Conservation (phyloP, 2,797 vertebrate genomes). For the Phataginus tricuspis region DNA sequence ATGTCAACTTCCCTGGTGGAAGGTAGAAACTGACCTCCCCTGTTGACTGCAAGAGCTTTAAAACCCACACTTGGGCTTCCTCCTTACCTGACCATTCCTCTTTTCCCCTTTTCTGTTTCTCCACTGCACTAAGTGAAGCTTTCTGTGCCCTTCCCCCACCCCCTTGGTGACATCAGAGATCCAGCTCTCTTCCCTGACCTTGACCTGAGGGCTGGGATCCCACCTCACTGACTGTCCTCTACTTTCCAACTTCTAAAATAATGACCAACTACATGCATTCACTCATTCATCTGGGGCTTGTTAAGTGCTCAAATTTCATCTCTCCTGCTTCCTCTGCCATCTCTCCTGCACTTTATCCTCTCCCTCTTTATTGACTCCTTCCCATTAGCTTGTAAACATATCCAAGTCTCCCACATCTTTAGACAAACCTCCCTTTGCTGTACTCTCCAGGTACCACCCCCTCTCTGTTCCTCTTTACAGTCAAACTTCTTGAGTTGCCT, state of each 20-base stretch:
- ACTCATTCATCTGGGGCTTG: not conserved
- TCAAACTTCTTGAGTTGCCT: not conserved
- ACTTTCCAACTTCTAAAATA: not conserved
- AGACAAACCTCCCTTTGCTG: not conserved
- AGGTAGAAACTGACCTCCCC: not conserved
- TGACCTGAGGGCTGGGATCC: not conserved
- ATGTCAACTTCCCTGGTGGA: not conserved
- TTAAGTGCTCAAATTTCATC: not conserved
- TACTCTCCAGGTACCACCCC: not conserved
- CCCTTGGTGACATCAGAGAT: not conserved
- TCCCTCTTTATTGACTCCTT: not conserved
- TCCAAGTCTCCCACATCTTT: not conserved
- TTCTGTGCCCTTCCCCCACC: not conserved
- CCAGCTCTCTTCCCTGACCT: not conserved
- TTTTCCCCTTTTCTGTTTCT: not conserved
- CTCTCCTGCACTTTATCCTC: not conserved
- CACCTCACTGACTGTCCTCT: not conserved
- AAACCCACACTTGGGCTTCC: not conserved
- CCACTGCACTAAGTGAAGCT: not conserved
- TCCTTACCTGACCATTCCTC: conserved; percentile 36
- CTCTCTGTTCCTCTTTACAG: not conserved
- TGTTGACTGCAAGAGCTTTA: not conserved
- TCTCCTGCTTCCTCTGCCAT: not conserved
- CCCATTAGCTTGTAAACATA: not conserved
- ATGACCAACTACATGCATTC: not conserved